These are phyloP conservation scores for Ormyrus labotus DNA, from an alignment of 2,888 invertebrate genomes.

Conservation along the genomic window DNA sequence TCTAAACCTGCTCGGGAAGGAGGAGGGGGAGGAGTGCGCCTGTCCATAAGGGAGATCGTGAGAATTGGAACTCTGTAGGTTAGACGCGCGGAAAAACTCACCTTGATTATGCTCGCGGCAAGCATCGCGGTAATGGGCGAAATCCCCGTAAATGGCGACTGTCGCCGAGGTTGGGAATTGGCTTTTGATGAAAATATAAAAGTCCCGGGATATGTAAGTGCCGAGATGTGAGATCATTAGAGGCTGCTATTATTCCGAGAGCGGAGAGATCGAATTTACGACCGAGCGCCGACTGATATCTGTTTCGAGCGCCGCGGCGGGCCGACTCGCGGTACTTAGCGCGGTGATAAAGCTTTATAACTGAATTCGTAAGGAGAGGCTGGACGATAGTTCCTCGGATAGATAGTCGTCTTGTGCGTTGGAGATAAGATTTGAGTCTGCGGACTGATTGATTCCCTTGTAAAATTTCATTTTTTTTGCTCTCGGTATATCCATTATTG, in stretches of 20 bases:
- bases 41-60: conserved; percentile 71
- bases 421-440: no score
- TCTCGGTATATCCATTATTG: no score
- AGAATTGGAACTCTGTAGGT: conserved; percentile 70
- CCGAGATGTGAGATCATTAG: conserved; percentile 3
- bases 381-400: no score
- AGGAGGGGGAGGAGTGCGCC: not conserved
- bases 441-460: no score
- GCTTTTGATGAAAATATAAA: conserved; percentile 48
- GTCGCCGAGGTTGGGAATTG: conserved; percentile 24
- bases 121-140: conserved; percentile 70
- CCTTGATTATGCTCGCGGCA: conserved; percentile 73
- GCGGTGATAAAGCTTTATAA: conserved; percentile 14
- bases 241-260: not conserved
- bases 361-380: conserved; percentile 5
- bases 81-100: conserved; percentile 69
- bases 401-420: no score
- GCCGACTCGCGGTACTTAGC: no score
- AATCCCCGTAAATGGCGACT: conserved; percentile 71
- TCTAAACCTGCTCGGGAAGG: conserved; percentile 41
- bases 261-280: conserved; percentile 37
- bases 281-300: conserved; percentile 19
- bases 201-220: not conserved
- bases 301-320: conserved; percentile 12
- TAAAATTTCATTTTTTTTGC: no score